These are phyloP conservation scores for Pelecanus crispus DNA, from an alignment of 2,113 vertebrate species.

Conservation along the genomic window DNA sequence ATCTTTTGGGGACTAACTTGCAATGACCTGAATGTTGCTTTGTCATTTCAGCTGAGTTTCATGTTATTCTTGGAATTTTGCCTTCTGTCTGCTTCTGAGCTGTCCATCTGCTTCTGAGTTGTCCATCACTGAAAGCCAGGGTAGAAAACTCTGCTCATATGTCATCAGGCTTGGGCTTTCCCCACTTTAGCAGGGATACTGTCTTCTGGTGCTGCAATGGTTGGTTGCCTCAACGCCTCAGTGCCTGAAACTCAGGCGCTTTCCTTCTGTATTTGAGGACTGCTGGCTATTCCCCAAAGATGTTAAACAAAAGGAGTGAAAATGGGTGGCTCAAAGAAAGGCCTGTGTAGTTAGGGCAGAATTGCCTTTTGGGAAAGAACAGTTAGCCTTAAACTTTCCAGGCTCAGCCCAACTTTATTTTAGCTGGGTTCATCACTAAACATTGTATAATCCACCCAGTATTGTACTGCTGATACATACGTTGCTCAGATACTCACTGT, in stretches of 20 bases:
- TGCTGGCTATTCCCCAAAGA: neutral
- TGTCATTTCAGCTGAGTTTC: constrained; percentile 4
- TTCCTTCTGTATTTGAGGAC: neutral
- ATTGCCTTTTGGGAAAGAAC: neutral
- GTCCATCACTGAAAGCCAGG: neutral
- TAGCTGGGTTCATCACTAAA: neutral
- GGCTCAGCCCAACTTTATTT: neutral
- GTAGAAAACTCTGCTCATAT: neutral
- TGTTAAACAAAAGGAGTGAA: neutral
- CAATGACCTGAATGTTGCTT: neutral
- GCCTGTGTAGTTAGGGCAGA: neutral
- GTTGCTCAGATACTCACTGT: neutral
- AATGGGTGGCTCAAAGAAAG: neutral
- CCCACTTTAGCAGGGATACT: neutral
- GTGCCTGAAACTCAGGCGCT: neutral
- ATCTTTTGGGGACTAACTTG: neutral
- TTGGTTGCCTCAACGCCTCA: neutral
- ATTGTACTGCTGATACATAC: neutral
- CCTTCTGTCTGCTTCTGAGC: neutral
- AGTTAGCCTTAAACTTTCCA: neutral
- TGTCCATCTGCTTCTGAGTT: neutral
- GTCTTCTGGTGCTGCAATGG: neutral
- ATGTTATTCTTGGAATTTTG: neutral
- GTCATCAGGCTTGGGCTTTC: neutral
- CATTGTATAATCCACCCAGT: neutral